A percentile compares a stretch with the other conserved stretches of the same genome.
Evolutionary conservation across 2,113 vertebrate species (phyloP).

Genomic region (Festucalex cinctus): DNA sequence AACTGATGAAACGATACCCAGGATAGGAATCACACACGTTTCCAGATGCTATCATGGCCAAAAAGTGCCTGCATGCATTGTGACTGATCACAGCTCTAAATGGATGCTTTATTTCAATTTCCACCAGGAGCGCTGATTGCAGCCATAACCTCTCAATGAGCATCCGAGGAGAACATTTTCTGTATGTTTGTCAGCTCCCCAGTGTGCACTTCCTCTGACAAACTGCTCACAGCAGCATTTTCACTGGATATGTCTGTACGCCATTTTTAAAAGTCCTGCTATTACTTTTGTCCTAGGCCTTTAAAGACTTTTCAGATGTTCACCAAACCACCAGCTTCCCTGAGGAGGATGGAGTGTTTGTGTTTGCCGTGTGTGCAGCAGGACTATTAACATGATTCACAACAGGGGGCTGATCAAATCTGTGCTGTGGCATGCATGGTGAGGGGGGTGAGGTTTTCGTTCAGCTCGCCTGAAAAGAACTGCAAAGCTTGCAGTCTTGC

Average conservation of each 20-base stretch:
- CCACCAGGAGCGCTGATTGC: conserved; percentile 46
- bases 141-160: conserved; percentile 41
- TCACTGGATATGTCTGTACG: conserved; percentile 27
- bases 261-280: neutral
- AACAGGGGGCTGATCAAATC: conserved; percentile 36
- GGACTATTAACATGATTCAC: conserved; percentile 72
- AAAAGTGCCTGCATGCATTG: conserved; percentile 16
- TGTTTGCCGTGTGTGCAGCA: conserved; percentile 13
- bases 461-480: conserved; percentile 15
- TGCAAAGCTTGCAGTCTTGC: conserved; percentile 7
- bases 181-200: conserved; percentile 38
- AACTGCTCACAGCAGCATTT: conserved; percentile 41
- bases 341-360: conserved; percentile 16
- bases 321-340: conserved; percentile 7
- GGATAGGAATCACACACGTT: conserved; percentile 6
- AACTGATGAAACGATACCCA: conserved; percentile 10
- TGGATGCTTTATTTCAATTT: conserved; percentile 46
- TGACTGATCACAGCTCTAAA: conserved; percentile 21
- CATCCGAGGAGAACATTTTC: conserved; percentile 20
- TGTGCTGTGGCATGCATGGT: conserved; percentile 70
- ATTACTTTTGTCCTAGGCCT: conserved; percentile 26
- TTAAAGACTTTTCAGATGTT: conserved; percentile 31
- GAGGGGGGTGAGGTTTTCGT: neutral
- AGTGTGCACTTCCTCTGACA: conserved; percentile 37
- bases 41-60: conserved; percentile 14